A percentile compares a stretch with the other conserved stretches of the same genome.
phyloP scores from a whole-genome alignment of 2,888 invertebrate genomes.

The Amphimallon solstitiale region DNA sequence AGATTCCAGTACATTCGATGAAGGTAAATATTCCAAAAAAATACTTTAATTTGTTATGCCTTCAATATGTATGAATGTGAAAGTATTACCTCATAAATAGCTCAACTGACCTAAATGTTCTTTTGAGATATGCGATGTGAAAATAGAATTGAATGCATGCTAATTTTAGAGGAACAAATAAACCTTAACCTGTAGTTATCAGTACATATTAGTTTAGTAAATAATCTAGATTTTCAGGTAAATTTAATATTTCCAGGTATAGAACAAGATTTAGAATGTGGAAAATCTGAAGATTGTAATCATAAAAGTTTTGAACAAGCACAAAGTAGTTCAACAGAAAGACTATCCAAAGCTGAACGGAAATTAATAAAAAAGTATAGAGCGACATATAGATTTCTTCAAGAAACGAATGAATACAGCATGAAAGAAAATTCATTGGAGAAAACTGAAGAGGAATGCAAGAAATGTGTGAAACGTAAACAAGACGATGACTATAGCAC shows the following conservation, averaged over 20 bases:
- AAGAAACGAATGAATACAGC: slow-evolving; percentile 26
- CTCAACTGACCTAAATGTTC: too few species aligned
- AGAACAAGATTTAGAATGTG: slow-evolving; percentile 54
- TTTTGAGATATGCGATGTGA: too few species aligned
- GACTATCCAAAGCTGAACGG: slow-evolving; percentile 56
- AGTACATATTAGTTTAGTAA: not conserved
- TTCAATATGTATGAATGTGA: too few species aligned
- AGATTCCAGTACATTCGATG: slow-evolving; percentile 42
- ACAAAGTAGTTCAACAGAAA: slow-evolving; percentile 51
- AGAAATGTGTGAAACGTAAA: slow-evolving; percentile 44
- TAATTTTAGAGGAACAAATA: too few species aligned
- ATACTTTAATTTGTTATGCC: too few species aligned
- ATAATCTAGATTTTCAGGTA: not conserved
- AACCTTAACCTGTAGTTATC: too few species aligned
- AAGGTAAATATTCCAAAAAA: slow-evolving; percentile 46
- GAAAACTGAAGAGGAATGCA: slow-evolving; percentile 27
- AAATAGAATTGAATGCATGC: too few species aligned
- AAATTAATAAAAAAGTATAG: slow-evolving; percentile 54
- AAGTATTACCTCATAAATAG: too few species aligned
- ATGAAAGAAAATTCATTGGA: slow-evolving; percentile 1
- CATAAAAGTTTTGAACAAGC: slow-evolving; percentile 56
- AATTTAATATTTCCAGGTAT: slow-evolving; percentile 46
- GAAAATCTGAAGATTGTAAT: slow-evolving; percentile 47
- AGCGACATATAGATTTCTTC: slow-evolving; percentile 43
- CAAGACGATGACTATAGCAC: slow-evolving; percentile 18